Base-by-base conservation (phyloP, 2,113 vertebrate genomes). In the Oreocharis arfaki region DNA sequence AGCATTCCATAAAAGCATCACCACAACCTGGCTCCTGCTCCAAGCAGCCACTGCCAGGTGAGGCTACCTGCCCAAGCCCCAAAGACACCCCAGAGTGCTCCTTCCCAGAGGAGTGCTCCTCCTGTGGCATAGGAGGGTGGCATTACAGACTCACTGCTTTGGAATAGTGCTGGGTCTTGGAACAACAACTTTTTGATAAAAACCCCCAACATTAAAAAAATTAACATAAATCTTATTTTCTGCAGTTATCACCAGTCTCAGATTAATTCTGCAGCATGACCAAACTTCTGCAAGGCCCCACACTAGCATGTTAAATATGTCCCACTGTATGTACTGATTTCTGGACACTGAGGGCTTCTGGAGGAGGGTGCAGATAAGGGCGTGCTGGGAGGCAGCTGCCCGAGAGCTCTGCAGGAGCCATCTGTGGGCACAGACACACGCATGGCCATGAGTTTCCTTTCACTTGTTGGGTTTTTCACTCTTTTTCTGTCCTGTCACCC, bases 221-320 rank as follows among this genome's bases (percentile, higher is more conserved):
- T 83, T 75, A 50, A n/a, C 47, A 64, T 67, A 83, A 83, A 71
- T 56, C 41, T 76, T 33, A 89, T 95, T 94, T 94, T 84, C 50
- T 84, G 46, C 35, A 15, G 30, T 60, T 93, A 64, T 77, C 63
- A 20, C 50, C 18, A 18, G 69, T 91, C 80, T 89, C 4, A 4
- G 61, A 68, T 70, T 65, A 60, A 64, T 84, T 79, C 84, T n/a
- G 37, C 28, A 83, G 84, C 73, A 14, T 52, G 81, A 73, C 50
- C 37, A 49, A 50, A 50, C 17, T 28, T 73, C 87, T 80, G 80
- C 67, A 39, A 81, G 76, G 50, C 41, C 49, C 63, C 73, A 39
- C 32, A 32, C 28, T 20, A 21, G 35, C 39, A 26, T n/a, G 22
- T 69, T 77, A 56, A 61, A 47, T 77, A 56, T 22, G 21, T 28